Conservation (phyloP, 2,113 vertebrate species). For the Thryonomys swinderianus region DNA sequence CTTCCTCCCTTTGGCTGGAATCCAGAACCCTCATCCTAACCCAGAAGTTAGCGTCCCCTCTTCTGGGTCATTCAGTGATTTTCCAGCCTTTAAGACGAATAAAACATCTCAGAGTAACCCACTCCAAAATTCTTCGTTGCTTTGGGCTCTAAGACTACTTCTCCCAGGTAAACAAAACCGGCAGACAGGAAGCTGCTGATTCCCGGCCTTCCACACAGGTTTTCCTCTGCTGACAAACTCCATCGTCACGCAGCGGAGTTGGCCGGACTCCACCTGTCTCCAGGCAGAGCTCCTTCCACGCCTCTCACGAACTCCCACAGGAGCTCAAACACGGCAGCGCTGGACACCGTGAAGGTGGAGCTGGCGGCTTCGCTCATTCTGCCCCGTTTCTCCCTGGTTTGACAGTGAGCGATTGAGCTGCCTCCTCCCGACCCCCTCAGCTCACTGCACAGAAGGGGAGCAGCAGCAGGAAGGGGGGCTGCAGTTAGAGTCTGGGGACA, state of each 20-base stretch:
- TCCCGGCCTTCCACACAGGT: neutral
- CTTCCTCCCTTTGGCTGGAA: neutral
- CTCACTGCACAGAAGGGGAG: neutral
- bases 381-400: neutral
- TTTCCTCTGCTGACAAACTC: conserved; percentile 43
- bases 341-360: neutral
- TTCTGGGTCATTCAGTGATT: neutral
- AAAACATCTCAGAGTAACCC: neutral
- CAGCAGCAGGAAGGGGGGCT: neutral
- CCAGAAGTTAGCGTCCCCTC: neutral
- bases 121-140: neutral
- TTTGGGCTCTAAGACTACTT: neutral
- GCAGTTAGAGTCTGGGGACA: neutral
- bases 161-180: conserved; percentile 35
- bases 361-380: fast-evolving
- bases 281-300: fast-evolving
- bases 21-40: neutral
- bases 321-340: neutral
- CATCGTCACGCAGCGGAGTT: neutral
- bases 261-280: neutral
- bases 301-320: neutral
- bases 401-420: neutral
- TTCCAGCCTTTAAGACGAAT: neutral
- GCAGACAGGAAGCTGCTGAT: conserved; percentile 25
- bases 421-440: too few species aligned